Conservation (phyloP, 2,113 vertebrate genomes). For the Python bivittatus region DNA sequence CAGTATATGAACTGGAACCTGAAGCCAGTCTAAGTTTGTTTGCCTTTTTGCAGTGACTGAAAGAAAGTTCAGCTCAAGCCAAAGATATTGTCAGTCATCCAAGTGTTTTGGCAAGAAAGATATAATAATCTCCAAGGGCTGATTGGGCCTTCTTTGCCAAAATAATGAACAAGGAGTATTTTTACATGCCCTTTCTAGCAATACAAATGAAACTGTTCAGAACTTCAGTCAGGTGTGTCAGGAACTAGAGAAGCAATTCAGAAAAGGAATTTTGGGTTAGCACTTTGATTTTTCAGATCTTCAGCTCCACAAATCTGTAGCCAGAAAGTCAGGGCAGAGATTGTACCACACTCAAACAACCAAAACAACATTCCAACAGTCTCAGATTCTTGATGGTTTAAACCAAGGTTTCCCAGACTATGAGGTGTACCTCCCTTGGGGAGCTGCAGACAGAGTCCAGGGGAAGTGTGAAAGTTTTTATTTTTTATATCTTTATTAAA, state of each 20-base stretch:
- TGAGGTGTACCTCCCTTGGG: not conserved
- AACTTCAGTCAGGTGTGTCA: not conserved
- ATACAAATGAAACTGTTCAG: not conserved
- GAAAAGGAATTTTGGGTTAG: not conserved
- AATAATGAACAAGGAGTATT: not conserved
- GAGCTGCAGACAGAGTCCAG: not conserved
- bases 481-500: not conserved
- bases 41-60: not conserved
- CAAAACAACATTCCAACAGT: not conserved
- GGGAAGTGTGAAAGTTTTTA: not conserved
- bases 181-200: not conserved
- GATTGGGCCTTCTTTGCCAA: not conserved
- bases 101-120: slow-evolving; percentile 15
- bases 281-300: not conserved
- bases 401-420: not conserved
- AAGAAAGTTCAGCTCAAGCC: not conserved
- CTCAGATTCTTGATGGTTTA: not conserved
- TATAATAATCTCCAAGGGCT: slow-evolving; percentile 28
- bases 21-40: not conserved
- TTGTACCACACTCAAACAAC: not conserved
- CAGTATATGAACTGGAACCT: not conserved
- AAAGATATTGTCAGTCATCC: not conserved
- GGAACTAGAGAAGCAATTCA: not conserved
- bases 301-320: not conserved
- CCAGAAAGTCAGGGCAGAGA: not conserved